A percentile compares a stretch with the other conserved stretches of the same genome.
Evolutionary conservation across 2,888 invertebrate genomes (phyloP).

Genomic region (Tiphia femorata): DNA sequence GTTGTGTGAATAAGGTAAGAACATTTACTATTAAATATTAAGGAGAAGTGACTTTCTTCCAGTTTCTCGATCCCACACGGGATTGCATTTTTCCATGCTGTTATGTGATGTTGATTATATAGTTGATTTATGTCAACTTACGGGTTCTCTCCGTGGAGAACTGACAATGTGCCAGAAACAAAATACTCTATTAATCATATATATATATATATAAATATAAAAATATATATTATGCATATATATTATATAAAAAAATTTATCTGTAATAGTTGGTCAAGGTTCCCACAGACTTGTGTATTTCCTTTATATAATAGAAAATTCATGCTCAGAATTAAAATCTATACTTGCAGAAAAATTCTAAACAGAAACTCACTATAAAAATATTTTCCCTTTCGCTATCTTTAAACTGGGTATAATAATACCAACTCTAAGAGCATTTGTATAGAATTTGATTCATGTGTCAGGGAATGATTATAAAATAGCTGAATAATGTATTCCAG

Average conservation of each 20-base stretch:
- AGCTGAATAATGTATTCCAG: no score
- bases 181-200: constrained; percentile 56
- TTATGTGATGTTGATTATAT: constrained; percentile 33
- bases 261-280: constrained; percentile 23
- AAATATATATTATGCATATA: constrained; percentile 28
- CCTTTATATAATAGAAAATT: not conserved
- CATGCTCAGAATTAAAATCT: not conserved
- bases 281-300: constrained; percentile 22
- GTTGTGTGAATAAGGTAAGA: constrained; percentile 4
- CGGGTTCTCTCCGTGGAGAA: constrained; percentile 47
- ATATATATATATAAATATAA: constrained; percentile 35
- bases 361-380: constrained; percentile 4
- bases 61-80: constrained; percentile 19
- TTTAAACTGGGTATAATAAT: no score
- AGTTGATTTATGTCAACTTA: constrained; percentile 38
- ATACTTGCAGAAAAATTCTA: no score
- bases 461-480: no score
- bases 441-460: no score
- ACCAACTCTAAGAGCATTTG: no score
- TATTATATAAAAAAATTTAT: constrained; percentile 36
- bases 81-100: constrained; percentile 3
- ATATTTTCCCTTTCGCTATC: no score
- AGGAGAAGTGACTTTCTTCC: constrained; percentile 22
- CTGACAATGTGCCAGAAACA: constrained; percentile 59
- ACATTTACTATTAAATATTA: constrained; percentile 20